Evolutionary conservation across 37 sponge, comb jelly and placozoan species (phyloP).

Genomic region (Ianthella basta): DNA sequence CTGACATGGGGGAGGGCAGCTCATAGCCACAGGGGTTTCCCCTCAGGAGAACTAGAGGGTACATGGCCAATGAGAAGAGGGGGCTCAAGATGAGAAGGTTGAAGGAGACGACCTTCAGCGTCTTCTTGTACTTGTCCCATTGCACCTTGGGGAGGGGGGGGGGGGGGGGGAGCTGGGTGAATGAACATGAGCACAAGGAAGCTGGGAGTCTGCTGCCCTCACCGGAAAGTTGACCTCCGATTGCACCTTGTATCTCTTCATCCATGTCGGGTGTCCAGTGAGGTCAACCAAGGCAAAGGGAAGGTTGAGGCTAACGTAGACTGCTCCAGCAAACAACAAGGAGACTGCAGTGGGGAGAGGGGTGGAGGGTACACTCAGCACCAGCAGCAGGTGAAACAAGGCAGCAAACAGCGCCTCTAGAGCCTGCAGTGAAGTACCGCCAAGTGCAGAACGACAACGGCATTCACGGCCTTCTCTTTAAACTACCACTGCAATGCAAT

Average conservation of each 20-base stretch:
- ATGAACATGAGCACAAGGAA: neutral
- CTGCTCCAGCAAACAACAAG: neutral
- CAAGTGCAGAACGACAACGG: too few species aligned
- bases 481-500: too few species aligned
- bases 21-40: constrained; percentile 53
- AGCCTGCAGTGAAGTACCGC: too few species aligned
- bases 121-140: constrained; percentile 60
- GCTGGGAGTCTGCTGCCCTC: neutral
- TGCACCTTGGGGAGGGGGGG: constrained; percentile 43
- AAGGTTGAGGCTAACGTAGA: constrained; percentile 18
- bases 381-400: too few species aligned
- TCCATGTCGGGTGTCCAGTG: constrained; percentile 67
- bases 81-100: constrained; percentile 62
- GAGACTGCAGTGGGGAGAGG: constrained; percentile 5
- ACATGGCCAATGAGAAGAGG: constrained; percentile 46
- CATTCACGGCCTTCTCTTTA: too few species aligned
- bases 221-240: constrained; percentile 29
- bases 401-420: too few species aligned
- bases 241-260: constrained; percentile 88
- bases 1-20: constrained; percentile 67
- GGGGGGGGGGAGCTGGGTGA: neutral
- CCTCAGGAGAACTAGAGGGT: constrained; percentile 51
- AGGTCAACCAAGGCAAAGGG: constrained; percentile 71
- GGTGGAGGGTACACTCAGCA: neutral
- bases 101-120: constrained; percentile 38